Evolutionary conservation across 2,888 invertebrate genomes (phyloP), one percentile per base, ranked within the genome.

Genomic region (Chelonus formosanus): DNA sequence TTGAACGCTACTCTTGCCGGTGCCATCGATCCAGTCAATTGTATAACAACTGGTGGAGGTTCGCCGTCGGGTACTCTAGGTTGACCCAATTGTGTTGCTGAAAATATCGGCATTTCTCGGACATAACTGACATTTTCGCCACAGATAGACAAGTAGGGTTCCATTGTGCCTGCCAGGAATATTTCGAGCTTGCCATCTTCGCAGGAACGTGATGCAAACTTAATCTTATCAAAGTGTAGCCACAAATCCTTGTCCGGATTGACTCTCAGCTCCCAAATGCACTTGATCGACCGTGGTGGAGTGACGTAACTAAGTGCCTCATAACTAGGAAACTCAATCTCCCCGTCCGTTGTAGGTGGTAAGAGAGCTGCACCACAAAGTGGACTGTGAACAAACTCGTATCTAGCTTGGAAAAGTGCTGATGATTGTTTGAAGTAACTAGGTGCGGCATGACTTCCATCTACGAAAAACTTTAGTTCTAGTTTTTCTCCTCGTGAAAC

Each of bases 341-440:
- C 93, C 0, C 94, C 95, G 75, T 95, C 94, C 1, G 92, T 90
- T 0, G 90, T 89, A 0, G 94, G 92, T 5, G 91, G 91, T 55
- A 95, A 84, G 3, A 92, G 89, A 0, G 95, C 90, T 0, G 95
- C 94, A 0, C 95, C 95, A 79, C 95, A 95, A 0, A 95, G 85
- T 0, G 95, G 95, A 1, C 94, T 94, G 75, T 96, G 95, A 1
- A 95, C 93, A 78, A 96, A 96, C 80, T 95, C 94, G 80, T 94
- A 96, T 4, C 89, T 88, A 0, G 95, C 96, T 82, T 94, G 92
- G 79, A 96, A 95, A 3, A 96, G 86, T 0, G 95, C 92, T 44
- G 90, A 89, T 3, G 91, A 89, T 77, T 94, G 93, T 81, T 95
- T 95, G 85, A 95, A 96, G 83, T 95, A 95, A 61, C 92, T 94